Evolutionary conservation across 1,140 invertebrate genomes (phyloP).

Genomic region (Parapsyche elsis): DNA sequence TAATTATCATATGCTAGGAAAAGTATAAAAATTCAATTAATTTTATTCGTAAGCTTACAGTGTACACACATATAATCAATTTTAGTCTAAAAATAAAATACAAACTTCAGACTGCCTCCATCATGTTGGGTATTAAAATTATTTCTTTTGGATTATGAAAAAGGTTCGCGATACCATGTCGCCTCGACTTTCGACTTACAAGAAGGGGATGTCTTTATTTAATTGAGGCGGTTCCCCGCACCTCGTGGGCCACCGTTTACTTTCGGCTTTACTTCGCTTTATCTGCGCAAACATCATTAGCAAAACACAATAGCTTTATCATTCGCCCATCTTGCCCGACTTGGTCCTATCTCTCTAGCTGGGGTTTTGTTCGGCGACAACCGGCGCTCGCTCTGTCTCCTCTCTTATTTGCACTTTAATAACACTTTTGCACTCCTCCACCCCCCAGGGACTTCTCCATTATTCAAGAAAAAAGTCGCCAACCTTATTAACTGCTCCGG

Average conservation of each 20-base stretch:
- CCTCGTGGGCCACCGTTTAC: conserved; percentile 40
- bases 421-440: conserved; percentile 41
- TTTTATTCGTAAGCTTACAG: too few relatives aligned
- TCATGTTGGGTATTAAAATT: too few relatives aligned
- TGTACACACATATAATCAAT: neutral
- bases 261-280: conserved; percentile 49
- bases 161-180: conserved; percentile 1
- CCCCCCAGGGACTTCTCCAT: neutral
- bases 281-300: conserved; percentile 56
- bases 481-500: conserved; percentile 30
- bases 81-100: too few relatives aligned
- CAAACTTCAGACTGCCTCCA: too few relatives aligned
- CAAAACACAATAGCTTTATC: conserved; percentile 56
- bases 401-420: conserved; percentile 52
- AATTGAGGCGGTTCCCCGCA: conserved; percentile 46
- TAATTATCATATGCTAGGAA: too few relatives aligned
- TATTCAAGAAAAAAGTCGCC: conserved; percentile 24
- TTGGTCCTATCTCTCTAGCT: conserved; percentile 33
- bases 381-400: conserved; percentile 4
- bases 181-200: neutral
- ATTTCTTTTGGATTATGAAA: neutral
- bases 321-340: conserved; percentile 47
- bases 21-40: too few relatives aligned
- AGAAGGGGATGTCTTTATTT: conserved; percentile 50
- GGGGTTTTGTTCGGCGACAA: conserved; percentile 35